phyloP scores from a whole-genome alignment of 1,140 invertebrate genomes.

The Eciton burchellii region DNA sequence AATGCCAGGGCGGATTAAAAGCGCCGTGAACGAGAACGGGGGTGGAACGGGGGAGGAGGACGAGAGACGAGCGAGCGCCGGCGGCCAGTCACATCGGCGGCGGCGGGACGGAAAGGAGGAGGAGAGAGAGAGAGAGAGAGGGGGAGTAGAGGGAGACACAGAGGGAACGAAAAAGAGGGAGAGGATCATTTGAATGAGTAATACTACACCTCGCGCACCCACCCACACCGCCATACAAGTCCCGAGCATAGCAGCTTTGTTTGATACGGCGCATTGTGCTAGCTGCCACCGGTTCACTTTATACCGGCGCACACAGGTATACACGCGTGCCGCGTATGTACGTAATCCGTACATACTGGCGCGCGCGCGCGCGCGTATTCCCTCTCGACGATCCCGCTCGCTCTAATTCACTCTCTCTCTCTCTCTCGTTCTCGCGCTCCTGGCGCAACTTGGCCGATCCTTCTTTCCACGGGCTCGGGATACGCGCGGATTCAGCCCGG shows the following conservation, averaged over 20 bases:
- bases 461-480: conserved; percentile 58
- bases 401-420: conserved; percentile 35
- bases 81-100: conserved; percentile 60
- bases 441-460: neutral
- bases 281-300: conserved; percentile 83
- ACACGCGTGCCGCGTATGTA: conserved; percentile 23
- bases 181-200: conserved; percentile 86
- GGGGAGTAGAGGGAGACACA: conserved; percentile 45
- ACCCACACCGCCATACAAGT: conserved; percentile 82
- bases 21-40: conserved; percentile 75
- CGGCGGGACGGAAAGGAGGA: neutral
- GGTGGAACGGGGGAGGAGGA: conserved; percentile 39
- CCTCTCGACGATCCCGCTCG: conserved; percentile 61
- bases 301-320: conserved; percentile 72
- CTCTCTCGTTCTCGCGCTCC: conserved; percentile 25
- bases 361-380: conserved; percentile 20
- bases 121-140: conserved; percentile 40
- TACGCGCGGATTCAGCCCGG: conserved; percentile 59
- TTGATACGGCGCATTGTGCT: conserved; percentile 84
- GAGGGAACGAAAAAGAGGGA: conserved; percentile 65
- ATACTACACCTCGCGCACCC: conserved; percentile 85
- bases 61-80: conserved; percentile 71
- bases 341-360: conserved; percentile 23
- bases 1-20: conserved; percentile 84
- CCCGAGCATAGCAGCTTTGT: conserved; percentile 83